Base-by-base conservation (phyloP, 1,140 invertebrate species). In the Mizuhopecten yessoensis region DNA sequence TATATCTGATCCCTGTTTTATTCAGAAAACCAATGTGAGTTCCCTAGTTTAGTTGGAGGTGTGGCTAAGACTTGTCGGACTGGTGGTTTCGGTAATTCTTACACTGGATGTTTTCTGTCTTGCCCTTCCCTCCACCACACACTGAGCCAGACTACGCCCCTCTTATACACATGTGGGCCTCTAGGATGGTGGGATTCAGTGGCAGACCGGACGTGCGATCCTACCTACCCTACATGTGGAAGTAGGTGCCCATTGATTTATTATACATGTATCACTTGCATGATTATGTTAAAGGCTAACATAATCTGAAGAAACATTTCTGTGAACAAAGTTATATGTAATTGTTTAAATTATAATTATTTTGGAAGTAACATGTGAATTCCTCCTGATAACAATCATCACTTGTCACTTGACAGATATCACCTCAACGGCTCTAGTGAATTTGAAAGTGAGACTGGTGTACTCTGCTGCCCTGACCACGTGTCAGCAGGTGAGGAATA, bases 1-100 rank as follows among this genome's bases (percentile, higher is more conserved):
- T 39, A 13, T n/a, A n/a, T 39, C 36, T 39, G 5, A 39, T 7
- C 36, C 13, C 5, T 39, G 36, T 39, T 39, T 39, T 75, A n/a
- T 75, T 87, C 87, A 88, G 87, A 88, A 15, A 45, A 88, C 39
- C 42, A 88, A 1, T 88, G 87, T 45, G 39, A 88, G 87, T 88
- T 88, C 9, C 34, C 33, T 11, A 39, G 45, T 10, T 42, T 42
- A 10, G 36, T 45, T 33, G 34, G 34, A 88, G 87, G 36, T 36
- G 87, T 34, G 3, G 34, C 17, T 29, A 23, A 45, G 36, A 45
- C 39, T 5, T 88, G 87, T 29, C 39, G 45, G 29, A 23, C 29
- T 33, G 34, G 34, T n/a, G 87, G 87, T 33, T 2, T 1, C 29
- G 57, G 17, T n/a, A 75, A 75, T 36, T 39, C 17, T 15, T 88